phyloP scores from a whole-genome alignment of 2,888 invertebrate genomes.

The Noctua janthe region DNA sequence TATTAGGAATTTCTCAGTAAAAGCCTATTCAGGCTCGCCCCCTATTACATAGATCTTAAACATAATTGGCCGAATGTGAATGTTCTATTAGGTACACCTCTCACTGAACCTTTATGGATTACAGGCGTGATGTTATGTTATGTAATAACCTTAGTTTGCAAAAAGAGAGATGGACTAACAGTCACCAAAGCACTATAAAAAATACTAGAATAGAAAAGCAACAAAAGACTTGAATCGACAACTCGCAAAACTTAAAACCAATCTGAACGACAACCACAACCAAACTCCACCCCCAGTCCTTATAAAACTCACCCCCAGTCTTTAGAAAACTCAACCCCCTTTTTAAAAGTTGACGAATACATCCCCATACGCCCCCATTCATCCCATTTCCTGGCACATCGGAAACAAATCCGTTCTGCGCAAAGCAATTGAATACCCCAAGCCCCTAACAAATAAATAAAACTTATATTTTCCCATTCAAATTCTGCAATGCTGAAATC shows the following conservation, averaged over 20 bases:
- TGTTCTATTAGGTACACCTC: too few species aligned
- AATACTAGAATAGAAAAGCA: background rate
- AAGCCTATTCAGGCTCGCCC: too few species aligned
- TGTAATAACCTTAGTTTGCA: background rate
- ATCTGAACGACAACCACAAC: background rate
- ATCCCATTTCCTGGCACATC: slow-evolving; percentile 20
- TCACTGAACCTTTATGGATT: too few species aligned
- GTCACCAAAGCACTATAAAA: background rate
- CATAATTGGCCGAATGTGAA: too few species aligned
- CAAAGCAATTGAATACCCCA: slow-evolving; percentile 58
- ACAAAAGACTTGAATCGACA: background rate
- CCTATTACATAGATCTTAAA: too few species aligned
- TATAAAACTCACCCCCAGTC: slow-evolving; percentile 30
- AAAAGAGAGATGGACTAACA: background rate
- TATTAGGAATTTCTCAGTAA: too few species aligned
- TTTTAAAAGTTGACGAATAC: slow-evolving; percentile 49
- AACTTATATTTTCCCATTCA: slow-evolving; percentile 68
- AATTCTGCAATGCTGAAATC: slow-evolving; percentile 59
- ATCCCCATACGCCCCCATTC: slow-evolving; percentile 19
- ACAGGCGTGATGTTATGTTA: too few species aligned
- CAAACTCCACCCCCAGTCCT: slow-evolving; percentile 9
- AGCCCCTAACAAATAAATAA: slow-evolving; percentile 63
- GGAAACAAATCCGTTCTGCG: slow-evolving; percentile 57
- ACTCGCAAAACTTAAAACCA: slow-evolving; percentile 9
- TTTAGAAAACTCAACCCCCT: slow-evolving; percentile 36